Evolutionary conservation across 2,113 vertebrate genomes (phyloP).

Genomic region (Gymnocephalus cernua): DNA sequence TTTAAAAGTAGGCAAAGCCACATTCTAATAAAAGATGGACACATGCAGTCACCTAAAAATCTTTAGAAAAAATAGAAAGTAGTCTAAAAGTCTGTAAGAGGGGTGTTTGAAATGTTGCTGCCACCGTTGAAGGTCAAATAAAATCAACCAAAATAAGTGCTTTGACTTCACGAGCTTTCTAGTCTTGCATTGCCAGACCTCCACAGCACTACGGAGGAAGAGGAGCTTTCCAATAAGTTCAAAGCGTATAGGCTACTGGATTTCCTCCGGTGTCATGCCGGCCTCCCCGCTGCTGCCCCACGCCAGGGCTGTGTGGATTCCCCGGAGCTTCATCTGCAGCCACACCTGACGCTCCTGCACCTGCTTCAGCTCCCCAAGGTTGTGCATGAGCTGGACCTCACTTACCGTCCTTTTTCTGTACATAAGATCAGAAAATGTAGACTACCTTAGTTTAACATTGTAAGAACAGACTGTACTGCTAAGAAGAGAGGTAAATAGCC

Average conservation of each 20-base stretch:
- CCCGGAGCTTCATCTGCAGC: constrained; percentile 89
- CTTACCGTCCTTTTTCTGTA: constrained; percentile 91
- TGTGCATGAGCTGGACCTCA: constrained; percentile 96
- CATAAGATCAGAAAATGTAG: neutral
- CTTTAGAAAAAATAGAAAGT: neutral
- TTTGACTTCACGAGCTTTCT: constrained; percentile 22
- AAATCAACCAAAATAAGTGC: constrained; percentile 26
- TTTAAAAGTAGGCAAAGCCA: neutral
- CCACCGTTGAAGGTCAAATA: neutral
- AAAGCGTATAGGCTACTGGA: constrained; percentile 53
- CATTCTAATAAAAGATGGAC: neutral
- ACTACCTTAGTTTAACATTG: neutral
- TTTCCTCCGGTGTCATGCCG: constrained; percentile 64
- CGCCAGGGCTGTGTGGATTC: constrained; percentile 83
- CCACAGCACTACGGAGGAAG: neutral
- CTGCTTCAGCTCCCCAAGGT: constrained; percentile 87
- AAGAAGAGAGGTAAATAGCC: neutral
- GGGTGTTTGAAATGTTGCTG: constrained; percentile 33
- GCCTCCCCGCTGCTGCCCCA: constrained; percentile 55
- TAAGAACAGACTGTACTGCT: neutral
- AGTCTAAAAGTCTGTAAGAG: neutral
- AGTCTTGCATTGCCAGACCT: too few species aligned
- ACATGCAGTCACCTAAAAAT: neutral
- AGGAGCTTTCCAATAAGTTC: constrained; percentile 66
- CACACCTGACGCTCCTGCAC: constrained; percentile 89